A percentile compares a stretch with the other conserved stretches of the same genome.
phyloP scores from a whole-genome alignment of 2,888 invertebrate genomes.

The Aphrophora alni region DNA sequence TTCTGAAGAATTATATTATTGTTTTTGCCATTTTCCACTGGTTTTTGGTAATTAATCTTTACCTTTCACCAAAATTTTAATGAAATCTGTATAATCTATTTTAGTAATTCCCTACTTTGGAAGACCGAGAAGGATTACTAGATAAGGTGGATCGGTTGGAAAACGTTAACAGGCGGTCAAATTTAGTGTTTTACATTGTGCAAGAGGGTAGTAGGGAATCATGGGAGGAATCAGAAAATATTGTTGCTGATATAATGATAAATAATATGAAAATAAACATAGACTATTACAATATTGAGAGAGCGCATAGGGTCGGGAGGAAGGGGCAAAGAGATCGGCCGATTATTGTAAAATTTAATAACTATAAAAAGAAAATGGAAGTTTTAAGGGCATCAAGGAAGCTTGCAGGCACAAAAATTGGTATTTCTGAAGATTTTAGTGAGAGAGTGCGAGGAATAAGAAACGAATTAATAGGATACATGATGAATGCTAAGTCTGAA shows the following conservation, averaged over 20 bases:
- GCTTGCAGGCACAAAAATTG: neutral
- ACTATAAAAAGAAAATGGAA: conserved; percentile 9
- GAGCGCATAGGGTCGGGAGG: neutral
- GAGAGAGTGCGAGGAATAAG: neutral
- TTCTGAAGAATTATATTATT: too few species aligned
- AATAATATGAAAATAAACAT: neutral
- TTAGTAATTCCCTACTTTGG: too few species aligned
- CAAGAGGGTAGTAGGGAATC: too few species aligned
- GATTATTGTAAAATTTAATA: neutral
- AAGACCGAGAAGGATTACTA: neutral
- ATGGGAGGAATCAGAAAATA: neutral
- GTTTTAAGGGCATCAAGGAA: neutral
- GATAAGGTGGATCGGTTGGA: neutral
- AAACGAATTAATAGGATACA: neutral
- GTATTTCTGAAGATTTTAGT: neutral
- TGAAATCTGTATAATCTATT: too few species aligned
- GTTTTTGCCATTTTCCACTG: too few species aligned
- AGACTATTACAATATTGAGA: conserved; percentile 6
- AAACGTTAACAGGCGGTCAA: neutral
- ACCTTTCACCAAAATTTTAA: too few species aligned
- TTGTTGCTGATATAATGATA: neutral
- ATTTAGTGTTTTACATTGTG: conserved; percentile 2
- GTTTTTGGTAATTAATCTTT: too few species aligned
- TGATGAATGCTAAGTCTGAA: neutral
- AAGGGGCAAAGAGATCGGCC: neutral